A percentile compares a stretch with the other conserved stretches of the same genome.
These are phyloP conservation scores for Agriopis aurantiaria DNA, from an alignment of 2,888 invertebrate genomes.

Conservation along the genomic window DNA sequence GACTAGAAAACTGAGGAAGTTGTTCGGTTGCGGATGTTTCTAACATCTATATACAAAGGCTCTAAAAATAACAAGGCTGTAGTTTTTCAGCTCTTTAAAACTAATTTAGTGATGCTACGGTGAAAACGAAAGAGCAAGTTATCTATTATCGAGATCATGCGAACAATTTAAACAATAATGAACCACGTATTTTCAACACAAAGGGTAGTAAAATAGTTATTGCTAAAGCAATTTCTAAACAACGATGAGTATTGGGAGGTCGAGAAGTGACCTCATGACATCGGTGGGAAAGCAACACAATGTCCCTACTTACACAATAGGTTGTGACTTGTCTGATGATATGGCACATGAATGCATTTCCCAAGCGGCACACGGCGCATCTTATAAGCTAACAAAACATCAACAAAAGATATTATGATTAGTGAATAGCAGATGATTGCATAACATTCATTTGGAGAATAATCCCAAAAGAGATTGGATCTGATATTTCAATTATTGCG, in stretches of 20 bases:
- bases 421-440: slow-evolving; percentile 28
- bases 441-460: slow-evolving; percentile 30
- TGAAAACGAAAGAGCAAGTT: slow-evolving; percentile 24
- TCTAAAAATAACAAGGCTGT: slow-evolving; percentile 4
- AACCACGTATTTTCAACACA: slow-evolving; percentile 16
- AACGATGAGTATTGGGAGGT: slow-evolving; percentile 23
- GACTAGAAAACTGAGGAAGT: slow-evolving; percentile 34
- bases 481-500: slow-evolving; percentile 36
- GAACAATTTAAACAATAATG: slow-evolving; percentile 10
- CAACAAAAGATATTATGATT: slow-evolving; percentile 36
- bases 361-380: slow-evolving; percentile 22
- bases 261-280: slow-evolving; percentile 40
- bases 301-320: slow-evolving; percentile 43
- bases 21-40: neutral
- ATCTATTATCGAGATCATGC: slow-evolving; percentile 12
- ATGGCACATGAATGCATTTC: slow-evolving; percentile 40
- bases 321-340: slow-evolving; percentile 33
- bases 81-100: slow-evolving; percentile 9
- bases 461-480: slow-evolving; percentile 26
- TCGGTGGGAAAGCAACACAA: slow-evolving; percentile 46
- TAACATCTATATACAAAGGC: neutral
- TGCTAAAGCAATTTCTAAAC: slow-evolving; percentile 14
- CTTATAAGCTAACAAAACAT: slow-evolving; percentile 28
- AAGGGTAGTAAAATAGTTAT: slow-evolving; percentile 21
- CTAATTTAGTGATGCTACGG: slow-evolving; percentile 7